These are phyloP conservation scores for Hestina assimilis DNA, from an alignment of 1,140 invertebrate genomes.

Conservation along the genomic window DNA sequence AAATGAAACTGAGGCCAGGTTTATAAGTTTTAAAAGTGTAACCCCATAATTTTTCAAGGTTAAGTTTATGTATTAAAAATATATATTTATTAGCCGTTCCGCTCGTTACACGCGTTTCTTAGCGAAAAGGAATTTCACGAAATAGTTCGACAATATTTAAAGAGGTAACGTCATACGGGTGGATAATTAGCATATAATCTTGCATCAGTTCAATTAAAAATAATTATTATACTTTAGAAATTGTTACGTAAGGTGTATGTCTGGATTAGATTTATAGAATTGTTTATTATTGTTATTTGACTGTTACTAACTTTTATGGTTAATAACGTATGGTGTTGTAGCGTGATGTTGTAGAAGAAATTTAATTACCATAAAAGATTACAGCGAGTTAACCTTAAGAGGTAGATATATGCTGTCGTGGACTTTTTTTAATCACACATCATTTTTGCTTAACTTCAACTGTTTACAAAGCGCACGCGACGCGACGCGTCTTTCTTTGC, in stretches of 20 bases:
- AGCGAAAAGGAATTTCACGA: conserved; percentile 20
- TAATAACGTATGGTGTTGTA: no score
- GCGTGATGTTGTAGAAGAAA: no score
- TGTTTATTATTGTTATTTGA: not conserved
- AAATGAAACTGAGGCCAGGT: no score
- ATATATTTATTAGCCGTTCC: conserved; percentile 25
- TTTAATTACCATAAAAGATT: no score
- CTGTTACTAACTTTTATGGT: no score
- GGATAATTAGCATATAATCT: conserved; percentile 21
- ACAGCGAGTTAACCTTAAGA: no score
- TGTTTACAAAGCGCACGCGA: no score
- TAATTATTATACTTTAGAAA: not conserved
- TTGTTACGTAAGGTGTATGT: not conserved
- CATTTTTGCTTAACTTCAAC: no score
- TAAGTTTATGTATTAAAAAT: conserved; percentile 16
- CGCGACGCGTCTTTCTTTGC: no score
- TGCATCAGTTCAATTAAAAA: conserved; percentile 12
- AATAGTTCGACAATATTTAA: conserved; percentile 23
- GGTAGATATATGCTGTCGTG: no score
- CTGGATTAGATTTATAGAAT: not conserved
- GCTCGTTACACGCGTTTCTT: conserved; percentile 24
- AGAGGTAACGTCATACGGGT: conserved; percentile 11
- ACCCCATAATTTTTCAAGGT: conserved; percentile 20
- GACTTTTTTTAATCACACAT: no score
- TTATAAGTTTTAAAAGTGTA: no score